These are phyloP conservation scores for Benitochromis conjunctus DNA, from an alignment of 2,113 vertebrate genomes.

Conservation along the genomic window DNA sequence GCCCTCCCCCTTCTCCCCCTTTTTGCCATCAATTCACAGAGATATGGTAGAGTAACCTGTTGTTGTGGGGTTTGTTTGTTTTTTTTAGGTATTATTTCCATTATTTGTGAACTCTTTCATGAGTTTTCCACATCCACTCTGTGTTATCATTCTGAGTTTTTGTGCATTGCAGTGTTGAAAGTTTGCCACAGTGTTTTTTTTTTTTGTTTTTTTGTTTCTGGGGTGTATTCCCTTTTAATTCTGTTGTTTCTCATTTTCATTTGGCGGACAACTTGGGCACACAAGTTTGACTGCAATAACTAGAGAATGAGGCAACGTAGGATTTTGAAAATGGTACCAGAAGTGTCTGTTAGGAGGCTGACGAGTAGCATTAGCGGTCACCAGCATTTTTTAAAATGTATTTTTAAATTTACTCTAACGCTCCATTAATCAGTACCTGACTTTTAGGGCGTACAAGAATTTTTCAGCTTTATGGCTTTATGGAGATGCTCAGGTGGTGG, in stretches of 20 bases:
- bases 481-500: not conserved
- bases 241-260: no score
- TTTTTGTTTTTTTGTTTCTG: accelerated
- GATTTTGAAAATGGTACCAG: no score
- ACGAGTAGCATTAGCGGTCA: no score
- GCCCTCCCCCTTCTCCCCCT: not conserved
- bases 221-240: no score
- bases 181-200: not conserved
- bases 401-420: not conserved
- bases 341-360: no score
- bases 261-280: no score
- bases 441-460: not conserved
- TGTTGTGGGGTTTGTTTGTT: not conserved
- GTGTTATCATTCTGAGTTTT: constrained; percentile 13
- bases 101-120: not conserved
- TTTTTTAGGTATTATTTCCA: not conserved
- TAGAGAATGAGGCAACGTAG: no score
- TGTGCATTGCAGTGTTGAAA: constrained; percentile 32
- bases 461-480: not conserved
- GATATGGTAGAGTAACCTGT: constrained; percentile 64
- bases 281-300: no score
- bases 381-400: not conserved
- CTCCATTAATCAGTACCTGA: not conserved
- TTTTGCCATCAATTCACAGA: constrained; percentile 58
- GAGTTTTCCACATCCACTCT: not conserved